These are phyloP conservation scores for Oenanthe oenanthe DNA, from an alignment of 2,113 vertebrate species.

Conservation along the genomic window DNA sequence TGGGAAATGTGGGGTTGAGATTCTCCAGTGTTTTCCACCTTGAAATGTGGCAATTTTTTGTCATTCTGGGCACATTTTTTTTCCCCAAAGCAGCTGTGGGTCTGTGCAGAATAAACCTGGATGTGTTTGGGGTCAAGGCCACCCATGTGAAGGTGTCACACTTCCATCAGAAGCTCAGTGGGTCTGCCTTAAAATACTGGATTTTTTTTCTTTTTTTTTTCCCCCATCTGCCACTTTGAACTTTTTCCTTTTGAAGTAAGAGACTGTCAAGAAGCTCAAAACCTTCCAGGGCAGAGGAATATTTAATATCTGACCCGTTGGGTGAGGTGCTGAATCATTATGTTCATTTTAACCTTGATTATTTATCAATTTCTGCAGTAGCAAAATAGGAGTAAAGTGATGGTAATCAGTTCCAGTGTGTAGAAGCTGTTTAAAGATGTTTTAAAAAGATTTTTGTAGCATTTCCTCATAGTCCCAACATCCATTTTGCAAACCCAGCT, in stretches of 20 bases:
- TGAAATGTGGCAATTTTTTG: neutral
- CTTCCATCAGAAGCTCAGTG: neutral
- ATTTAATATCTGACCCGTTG: neutral
- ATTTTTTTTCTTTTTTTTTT: rapidly evolving
- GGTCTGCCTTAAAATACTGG: neutral
- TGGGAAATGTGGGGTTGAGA: rapidly evolving
- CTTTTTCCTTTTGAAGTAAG: neutral
- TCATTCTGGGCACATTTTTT: neutral
- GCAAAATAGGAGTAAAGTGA: neutral
- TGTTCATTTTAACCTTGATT: neutral
- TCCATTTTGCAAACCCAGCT: neutral
- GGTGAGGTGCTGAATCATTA: neutral
- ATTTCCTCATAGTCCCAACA: rapidly evolving
- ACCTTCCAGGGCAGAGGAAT: neutral
- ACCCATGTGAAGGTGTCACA: rapidly evolving
- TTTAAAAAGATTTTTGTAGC: neutral
- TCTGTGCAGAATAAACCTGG: neutral
- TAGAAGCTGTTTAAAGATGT: neutral
- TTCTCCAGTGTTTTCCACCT: neutral
- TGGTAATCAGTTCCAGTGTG: neutral
- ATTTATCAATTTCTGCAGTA: neutral
- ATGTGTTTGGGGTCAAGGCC: rapidly evolving
- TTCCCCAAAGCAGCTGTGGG: neutral
- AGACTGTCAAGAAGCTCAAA: neutral
- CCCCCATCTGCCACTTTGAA: neutral